These are phyloP conservation scores for Mesochorus sp. DNA, from an alignment of 2,888 invertebrate species.

Conservation along the genomic window DNA sequence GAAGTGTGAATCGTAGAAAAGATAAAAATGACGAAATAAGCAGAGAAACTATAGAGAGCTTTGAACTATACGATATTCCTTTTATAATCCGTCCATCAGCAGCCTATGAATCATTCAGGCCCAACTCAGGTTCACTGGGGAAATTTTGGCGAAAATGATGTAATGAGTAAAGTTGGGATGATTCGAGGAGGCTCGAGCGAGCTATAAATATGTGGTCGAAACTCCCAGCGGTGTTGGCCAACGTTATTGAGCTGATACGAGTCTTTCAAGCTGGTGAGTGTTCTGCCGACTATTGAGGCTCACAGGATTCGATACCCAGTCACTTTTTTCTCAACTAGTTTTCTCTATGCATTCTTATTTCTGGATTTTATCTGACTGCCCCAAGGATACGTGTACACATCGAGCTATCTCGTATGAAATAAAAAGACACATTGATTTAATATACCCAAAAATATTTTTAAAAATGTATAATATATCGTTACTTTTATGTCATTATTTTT, in stretches of 20 bases:
- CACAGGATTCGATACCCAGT: conserved; percentile 9
- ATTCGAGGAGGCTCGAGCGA: conserved; percentile 2
- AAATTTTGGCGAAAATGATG: conserved; percentile 56
- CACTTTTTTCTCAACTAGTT: conserved; percentile 1
- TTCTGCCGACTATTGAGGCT: background rate
- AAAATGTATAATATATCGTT: too few species aligned
- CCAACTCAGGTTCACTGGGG: background rate
- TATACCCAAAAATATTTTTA: too few species aligned
- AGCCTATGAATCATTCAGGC: background rate
- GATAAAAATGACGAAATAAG: too few species aligned
- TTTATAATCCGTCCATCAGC: too few species aligned
- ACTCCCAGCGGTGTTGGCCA: background rate
- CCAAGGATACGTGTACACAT: conserved; percentile 5
- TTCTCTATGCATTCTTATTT: conserved; percentile 36
- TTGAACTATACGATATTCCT: too few species aligned
- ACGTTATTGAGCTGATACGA: conserved; percentile 20
- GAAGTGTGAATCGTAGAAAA: too few species aligned
- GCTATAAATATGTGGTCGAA: background rate
- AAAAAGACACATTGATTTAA: too few species aligned
- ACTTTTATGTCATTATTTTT: too few species aligned
- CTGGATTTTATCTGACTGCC: conserved; percentile 15
- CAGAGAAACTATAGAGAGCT: background rate
- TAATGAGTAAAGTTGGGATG: conserved; percentile 77
- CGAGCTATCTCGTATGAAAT: too few species aligned
- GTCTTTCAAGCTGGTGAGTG: conserved; percentile 13